These are phyloP conservation scores for Lanius collurio DNA, from an alignment of 2,113 vertebrate species.

Conservation along the genomic window DNA sequence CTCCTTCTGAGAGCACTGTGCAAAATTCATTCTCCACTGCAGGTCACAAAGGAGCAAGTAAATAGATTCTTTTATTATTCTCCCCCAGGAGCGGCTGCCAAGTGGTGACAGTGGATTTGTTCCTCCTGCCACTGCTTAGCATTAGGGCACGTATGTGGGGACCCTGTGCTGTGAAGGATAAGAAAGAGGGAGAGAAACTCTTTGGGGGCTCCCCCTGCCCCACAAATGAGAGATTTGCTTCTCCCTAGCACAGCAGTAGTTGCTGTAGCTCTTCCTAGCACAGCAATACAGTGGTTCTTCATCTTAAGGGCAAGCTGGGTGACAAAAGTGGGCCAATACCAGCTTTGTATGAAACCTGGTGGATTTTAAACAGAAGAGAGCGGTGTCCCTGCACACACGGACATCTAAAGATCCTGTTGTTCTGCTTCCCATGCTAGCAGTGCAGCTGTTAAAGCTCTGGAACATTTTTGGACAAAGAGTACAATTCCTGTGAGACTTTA, in stretches of 20 bases:
- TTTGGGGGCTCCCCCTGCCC: not conserved
- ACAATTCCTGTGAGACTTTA: conserved; percentile 25
- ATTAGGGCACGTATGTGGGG: rapidly evolving
- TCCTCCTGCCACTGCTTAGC: not conserved
- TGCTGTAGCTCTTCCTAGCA: not conserved
- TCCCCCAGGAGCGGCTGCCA: not conserved
- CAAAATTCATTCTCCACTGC: not conserved
- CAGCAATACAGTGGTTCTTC: not conserved
- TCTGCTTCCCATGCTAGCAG: not conserved
- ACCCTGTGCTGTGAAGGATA: not conserved
- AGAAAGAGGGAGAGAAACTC: not conserved
- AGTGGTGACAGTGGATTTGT: not conserved
- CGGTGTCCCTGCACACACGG: rapidly evolving
- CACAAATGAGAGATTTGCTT: not conserved
- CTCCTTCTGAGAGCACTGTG: not conserved
- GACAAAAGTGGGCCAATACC: not conserved
- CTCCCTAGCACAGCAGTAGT: not conserved
- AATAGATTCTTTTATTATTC: not conserved
- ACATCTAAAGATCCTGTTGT: conserved; percentile 3
- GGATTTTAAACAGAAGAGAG: not conserved
- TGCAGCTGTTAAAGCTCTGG: conserved; percentile 24
- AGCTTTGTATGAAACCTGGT: not conserved
- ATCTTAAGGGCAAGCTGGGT: not conserved
- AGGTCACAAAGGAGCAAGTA: not conserved
- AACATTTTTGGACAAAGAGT: conserved; percentile 24